phyloP scores from a whole-genome alignment of 2,797 vertebrate species.

The Notolepis coatsorum region DNA sequence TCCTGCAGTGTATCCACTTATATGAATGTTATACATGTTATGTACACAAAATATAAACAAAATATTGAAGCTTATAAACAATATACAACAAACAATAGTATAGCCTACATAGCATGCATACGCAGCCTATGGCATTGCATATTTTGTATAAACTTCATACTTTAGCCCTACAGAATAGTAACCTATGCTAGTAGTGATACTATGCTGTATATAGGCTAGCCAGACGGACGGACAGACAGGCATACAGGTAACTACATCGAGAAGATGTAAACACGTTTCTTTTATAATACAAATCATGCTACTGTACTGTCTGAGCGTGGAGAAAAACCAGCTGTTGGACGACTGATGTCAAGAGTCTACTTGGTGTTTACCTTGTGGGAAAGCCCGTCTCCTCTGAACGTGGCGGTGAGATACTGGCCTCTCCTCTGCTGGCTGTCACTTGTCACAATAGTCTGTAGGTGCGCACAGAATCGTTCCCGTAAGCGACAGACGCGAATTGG shows the following conservation, averaged over 20 bases:
- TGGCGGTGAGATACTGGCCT: conserved; percentile 17
- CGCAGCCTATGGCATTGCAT: too few species aligned
- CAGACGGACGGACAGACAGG: neutral
- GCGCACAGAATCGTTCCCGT: too few species aligned
- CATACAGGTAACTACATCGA: neutral
- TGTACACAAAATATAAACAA: too few species aligned
- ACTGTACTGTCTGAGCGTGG: neutral
- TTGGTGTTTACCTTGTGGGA: neutral
- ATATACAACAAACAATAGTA: too few species aligned
- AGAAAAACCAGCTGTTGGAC: too few species aligned
- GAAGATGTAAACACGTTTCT: neutral
- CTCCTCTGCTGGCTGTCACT: conserved; percentile 14
- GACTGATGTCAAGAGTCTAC: neutral
- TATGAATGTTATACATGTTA: too few species aligned
- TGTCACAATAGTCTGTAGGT: conserved; percentile 21
- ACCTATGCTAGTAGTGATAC: too few species aligned
- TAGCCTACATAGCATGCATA: too few species aligned
- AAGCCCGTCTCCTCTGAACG: neutral
- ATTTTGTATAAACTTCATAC: too few species aligned
- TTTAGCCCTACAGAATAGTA: too few species aligned
- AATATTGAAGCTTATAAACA: too few species aligned
- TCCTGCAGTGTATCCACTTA: too few species aligned
- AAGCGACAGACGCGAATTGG: conserved; percentile 15
- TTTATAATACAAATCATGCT: neutral
- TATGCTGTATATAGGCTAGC: neutral